These are phyloP conservation scores for Amblyopsis hoosieri DNA, from an alignment of 2,797 vertebrate species.

Conservation along the genomic window DNA sequence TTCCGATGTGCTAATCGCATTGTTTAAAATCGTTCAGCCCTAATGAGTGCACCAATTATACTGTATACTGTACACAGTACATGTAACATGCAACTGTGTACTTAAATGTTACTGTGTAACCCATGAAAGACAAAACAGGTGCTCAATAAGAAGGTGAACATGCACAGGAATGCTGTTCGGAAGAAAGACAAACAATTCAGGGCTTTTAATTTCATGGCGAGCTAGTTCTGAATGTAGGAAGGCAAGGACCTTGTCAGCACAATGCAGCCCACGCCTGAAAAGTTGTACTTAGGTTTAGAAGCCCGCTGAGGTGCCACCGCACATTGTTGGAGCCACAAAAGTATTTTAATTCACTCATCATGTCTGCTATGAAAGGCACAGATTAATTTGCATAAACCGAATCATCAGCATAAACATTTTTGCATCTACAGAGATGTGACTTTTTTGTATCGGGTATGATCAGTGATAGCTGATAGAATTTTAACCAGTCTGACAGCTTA, in stretches of 20 bases:
- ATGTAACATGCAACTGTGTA: slow-evolving; percentile 26
- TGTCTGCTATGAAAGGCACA: slow-evolving; percentile 29
- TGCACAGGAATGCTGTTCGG: slow-evolving; percentile 15
- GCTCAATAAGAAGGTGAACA: slow-evolving; percentile 35
- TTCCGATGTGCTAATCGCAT: no score
- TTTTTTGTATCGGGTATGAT: slow-evolving; percentile 53
- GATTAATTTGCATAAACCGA: slow-evolving; percentile 51
- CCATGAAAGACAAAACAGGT: background rate
- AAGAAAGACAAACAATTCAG: background rate
- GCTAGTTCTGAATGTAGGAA: slow-evolving; percentile 29
- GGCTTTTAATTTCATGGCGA: slow-evolving; percentile 19
- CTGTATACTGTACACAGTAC: background rate
- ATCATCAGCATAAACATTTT: slow-evolving; percentile 50
- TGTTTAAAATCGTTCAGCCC: no score
- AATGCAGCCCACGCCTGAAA: slow-evolving; percentile 32
- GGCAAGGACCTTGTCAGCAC: slow-evolving; percentile 28
- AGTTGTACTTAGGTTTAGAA: slow-evolving; percentile 18
- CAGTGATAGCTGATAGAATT: slow-evolving; percentile 35
- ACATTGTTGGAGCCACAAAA: slow-evolving; percentile 24
- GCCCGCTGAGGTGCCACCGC: slow-evolving; percentile 35
- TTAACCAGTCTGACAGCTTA: slow-evolving; percentile 9
- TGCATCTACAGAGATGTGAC: slow-evolving; percentile 39
- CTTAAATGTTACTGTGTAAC: background rate
- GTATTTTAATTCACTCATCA: slow-evolving; percentile 37
- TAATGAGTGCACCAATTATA: slow-evolving; percentile 11